phyloP scores from a whole-genome alignment of 2,797 vertebrate genomes.

The Capromys pilorides region DNA sequence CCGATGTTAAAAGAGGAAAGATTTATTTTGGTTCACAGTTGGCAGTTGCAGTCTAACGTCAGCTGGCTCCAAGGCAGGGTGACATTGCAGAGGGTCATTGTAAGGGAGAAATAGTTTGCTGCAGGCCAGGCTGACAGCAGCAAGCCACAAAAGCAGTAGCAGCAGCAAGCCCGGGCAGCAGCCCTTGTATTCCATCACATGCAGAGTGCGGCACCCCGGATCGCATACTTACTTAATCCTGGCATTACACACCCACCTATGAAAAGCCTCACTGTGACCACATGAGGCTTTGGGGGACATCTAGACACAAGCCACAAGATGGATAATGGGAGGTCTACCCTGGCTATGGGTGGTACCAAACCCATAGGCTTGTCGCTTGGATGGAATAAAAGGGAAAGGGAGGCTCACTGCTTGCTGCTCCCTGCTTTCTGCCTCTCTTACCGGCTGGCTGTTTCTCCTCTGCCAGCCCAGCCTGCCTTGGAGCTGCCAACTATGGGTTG shows the following conservation, averaged over 20 bases:
- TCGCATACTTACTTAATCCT: background rate
- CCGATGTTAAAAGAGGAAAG: background rate
- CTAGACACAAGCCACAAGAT: background rate
- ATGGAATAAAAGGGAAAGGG: background rate
- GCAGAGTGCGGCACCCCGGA: background rate
- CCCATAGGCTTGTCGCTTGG: background rate
- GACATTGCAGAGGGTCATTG: background rate
- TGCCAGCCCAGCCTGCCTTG: background rate
- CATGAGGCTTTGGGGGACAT: background rate
- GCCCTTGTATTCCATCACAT: background rate
- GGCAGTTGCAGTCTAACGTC: background rate
- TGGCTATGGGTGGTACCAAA: background rate
- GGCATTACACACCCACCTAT: background rate
- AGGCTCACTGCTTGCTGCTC: background rate
- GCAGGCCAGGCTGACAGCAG: background rate
- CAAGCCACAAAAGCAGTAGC: background rate
- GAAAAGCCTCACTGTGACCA: background rate
- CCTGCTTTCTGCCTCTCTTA: background rate
- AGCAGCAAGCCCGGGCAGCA: background rate
- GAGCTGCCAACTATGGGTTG: background rate
- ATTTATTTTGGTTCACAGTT: background rate
- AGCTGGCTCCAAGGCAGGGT: background rate
- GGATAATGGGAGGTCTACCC: background rate
- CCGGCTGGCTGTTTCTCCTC: background rate
- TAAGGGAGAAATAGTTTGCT: background rate